A percentile compares a stretch with the other conserved stretches of the same genome.
phyloP scores from a whole-genome alignment of 2,113 vertebrate genomes.

The Lutjanus erythropterus region DNA sequence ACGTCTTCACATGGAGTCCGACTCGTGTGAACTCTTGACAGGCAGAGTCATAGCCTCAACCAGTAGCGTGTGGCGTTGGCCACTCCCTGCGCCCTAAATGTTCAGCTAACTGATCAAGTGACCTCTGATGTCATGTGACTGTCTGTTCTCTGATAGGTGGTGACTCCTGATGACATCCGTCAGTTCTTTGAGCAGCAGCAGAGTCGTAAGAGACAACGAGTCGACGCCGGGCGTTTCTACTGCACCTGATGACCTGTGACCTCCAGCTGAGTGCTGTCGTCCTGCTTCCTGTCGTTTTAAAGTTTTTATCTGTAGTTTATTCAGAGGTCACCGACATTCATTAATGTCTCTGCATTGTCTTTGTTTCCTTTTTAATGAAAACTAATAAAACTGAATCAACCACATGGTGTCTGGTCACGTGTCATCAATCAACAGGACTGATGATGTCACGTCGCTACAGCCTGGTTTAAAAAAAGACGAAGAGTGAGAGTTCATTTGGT shows the following conservation, averaged over 20 bases:
- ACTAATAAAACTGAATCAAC: constrained; percentile 36
- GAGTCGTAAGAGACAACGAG: constrained; percentile 89
- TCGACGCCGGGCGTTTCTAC: constrained; percentile 69
- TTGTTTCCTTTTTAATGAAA: constrained; percentile 38
- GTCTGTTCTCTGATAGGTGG: constrained; percentile 85
- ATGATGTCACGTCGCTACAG: neutral
- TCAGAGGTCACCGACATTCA: neutral
- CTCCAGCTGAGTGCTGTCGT: neutral
- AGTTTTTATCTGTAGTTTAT: neutral
- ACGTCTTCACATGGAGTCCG: no score
- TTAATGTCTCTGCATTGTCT: neutral
- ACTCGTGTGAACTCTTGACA: no score
- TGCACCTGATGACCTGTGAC: constrained; percentile 70
- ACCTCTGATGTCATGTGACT: neutral
- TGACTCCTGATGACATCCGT: constrained; percentile 96
- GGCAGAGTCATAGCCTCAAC: no score
- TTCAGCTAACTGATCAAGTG: no score
- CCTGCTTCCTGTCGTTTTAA: neutral
- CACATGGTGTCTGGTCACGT: neutral
- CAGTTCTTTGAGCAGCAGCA: constrained; percentile 97
- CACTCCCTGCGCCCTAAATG: no score
- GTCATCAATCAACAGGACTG: neutral
- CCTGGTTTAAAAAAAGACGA: no score
- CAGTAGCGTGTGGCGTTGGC: no score
- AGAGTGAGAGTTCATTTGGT: no score